Percentiles rank a stretch among this genome's conserved stretches.
Conservation (phyloP, 2,888 invertebrate species). For the Scaptodrosophila latifasciaeformis region DNA sequence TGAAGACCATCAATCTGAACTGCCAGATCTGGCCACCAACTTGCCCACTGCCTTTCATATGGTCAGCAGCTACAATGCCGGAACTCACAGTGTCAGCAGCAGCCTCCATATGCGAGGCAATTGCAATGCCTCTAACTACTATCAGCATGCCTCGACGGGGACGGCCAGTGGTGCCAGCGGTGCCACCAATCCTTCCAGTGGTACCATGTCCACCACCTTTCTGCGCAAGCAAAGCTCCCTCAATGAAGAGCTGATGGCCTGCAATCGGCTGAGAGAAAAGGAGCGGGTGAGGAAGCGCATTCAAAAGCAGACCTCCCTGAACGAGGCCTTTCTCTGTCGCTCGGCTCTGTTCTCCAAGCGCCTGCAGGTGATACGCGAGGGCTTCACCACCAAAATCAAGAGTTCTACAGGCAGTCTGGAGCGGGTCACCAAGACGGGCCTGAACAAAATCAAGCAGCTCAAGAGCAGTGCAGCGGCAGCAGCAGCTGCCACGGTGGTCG, state of each 20-base stretch:
- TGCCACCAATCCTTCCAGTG: conserved; percentile 25
- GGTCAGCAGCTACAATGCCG: conserved; percentile 65
- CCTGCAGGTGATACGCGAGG: conserved; percentile 76
- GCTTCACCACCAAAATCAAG: conserved; percentile 88
- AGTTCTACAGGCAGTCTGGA: conserved; percentile 89
- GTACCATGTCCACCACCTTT: conserved; percentile 57
- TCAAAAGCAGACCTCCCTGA: conserved; percentile 91
- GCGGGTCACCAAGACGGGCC: conserved; percentile 87
- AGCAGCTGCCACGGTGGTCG: background rate
- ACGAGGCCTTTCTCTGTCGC: conserved; percentile 87
- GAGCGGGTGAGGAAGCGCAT: conserved; percentile 88
- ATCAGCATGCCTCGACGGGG: conserved; percentile 17
- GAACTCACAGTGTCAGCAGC: conserved; percentile 61
- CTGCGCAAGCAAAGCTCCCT: conserved; percentile 86
- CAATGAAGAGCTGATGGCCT: conserved; percentile 92
- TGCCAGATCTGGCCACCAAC: conserved; percentile 46
- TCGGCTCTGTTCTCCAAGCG: conserved; percentile 74
- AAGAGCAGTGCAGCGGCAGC: conserved; percentile 72
- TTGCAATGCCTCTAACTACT: conserved; percentile 32
- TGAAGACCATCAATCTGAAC: conserved; percentile 75
- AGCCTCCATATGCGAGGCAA: conserved; percentile 52
- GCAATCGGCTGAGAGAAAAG: conserved; percentile 88
- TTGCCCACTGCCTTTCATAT: conserved; percentile 50
- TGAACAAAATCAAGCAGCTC: conserved; percentile 90
- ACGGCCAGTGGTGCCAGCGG: background rate